These are phyloP conservation scores for Poeciliopsis presidionis DNA, from an alignment of 2,797 vertebrate genomes.

Conservation along the genomic window DNA sequence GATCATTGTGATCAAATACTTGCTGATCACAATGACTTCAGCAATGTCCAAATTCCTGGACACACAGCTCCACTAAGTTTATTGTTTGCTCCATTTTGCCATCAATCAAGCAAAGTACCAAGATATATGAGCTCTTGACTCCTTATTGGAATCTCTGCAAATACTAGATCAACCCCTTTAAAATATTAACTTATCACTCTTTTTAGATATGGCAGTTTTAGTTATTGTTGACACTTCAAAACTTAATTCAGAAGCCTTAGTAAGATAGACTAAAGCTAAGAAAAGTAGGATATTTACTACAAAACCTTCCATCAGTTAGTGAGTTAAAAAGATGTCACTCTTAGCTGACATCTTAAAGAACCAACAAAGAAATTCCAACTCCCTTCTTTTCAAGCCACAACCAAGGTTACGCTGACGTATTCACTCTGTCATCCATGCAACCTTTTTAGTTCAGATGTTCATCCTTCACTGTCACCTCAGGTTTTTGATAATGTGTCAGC, in stretches of 20 bases:
- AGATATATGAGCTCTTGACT: background rate
- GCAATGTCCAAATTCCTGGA: background rate
- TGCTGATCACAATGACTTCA: background rate
- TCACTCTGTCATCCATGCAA: background rate
- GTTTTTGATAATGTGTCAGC: background rate
- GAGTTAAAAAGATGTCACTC: background rate
- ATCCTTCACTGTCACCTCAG: background rate
- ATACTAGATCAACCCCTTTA: background rate
- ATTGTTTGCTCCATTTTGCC: background rate
- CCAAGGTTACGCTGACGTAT: background rate
- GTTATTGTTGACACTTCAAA: background rate
- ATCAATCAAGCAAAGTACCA: background rate
- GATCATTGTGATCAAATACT: background rate
- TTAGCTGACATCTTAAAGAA: background rate
- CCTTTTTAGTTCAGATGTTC: background rate
- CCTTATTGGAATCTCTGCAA: background rate
- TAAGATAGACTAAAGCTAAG: background rate
- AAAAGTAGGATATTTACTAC: background rate
- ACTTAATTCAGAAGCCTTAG: background rate
- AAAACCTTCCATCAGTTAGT: background rate
- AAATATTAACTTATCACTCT: background rate
- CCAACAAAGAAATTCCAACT: background rate
- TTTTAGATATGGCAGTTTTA: background rate
- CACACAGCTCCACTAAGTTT: background rate
- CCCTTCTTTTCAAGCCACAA: background rate